Percentiles rank a stretch among this genome's conserved stretches.
Evolutionary conservation across 2,888 invertebrate genomes (phyloP).

Genomic region (Leptinotarsa peninsularis): DNA sequence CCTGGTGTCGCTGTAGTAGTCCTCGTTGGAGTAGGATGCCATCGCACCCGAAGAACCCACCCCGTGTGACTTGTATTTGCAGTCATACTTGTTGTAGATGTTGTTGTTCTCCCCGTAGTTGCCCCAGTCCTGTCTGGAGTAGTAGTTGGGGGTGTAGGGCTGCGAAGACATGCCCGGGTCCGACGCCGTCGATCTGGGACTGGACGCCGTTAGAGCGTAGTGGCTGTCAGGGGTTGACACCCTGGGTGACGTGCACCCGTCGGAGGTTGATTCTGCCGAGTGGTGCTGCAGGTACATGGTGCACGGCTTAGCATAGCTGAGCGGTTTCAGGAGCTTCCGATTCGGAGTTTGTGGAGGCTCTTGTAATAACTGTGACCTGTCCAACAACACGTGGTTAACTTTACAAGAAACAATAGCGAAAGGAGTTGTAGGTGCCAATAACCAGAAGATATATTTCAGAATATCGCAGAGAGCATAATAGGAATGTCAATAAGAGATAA

Average conservation of each 20-base stretch:
- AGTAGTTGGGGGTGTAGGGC: constrained; percentile 63
- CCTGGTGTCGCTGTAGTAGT: constrained; percentile 53
- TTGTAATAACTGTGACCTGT: background rate
- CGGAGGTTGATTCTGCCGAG: constrained; percentile 59
- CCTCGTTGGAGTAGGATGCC: constrained; percentile 49
- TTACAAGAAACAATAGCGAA: no score
- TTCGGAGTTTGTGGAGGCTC: background rate
- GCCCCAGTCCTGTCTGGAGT: constrained; percentile 54
- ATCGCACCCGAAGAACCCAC: constrained; percentile 42
- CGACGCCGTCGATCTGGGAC: constrained; percentile 57
- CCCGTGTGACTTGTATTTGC: constrained; percentile 52
- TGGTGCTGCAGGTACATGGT: constrained; percentile 57
- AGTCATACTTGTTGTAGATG: constrained; percentile 58
- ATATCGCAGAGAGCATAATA: no score
- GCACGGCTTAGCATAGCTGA: constrained; percentile 25
- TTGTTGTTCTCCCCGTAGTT: constrained; percentile 64
- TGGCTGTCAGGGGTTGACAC: constrained; percentile 63
- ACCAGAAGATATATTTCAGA: no score
- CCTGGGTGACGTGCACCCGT: constrained; percentile 61
- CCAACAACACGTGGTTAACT: no score
- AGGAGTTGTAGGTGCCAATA: no score
- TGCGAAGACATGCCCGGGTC: constrained; percentile 64
- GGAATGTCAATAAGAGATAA: no score
- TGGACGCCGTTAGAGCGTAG: constrained; percentile 58
- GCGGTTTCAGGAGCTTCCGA: background rate